phyloP scores from a whole-genome alignment of 2,113 vertebrate species.

The Corythaixoides concolor region DNA sequence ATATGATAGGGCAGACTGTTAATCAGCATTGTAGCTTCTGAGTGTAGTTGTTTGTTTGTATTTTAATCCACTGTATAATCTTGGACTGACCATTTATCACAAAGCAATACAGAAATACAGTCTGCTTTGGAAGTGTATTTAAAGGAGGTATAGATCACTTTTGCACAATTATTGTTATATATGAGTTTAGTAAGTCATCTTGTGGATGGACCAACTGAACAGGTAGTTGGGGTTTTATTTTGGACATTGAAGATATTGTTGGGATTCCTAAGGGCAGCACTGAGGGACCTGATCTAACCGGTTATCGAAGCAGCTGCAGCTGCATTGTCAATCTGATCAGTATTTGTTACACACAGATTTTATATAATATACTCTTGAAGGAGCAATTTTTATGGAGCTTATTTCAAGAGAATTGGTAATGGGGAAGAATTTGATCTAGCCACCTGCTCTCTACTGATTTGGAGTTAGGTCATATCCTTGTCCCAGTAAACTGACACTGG shows the following conservation, averaged over 20 bases:
- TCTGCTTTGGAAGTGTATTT: background rate
- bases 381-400: background rate
- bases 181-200: background rate
- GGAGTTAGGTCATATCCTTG: conserved; percentile 38
- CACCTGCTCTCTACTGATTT: conserved; percentile 19
- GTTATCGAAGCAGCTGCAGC: background rate
- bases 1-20: background rate
- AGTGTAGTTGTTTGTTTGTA: background rate
- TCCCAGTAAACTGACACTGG: conserved; percentile 41
- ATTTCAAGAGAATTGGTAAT: conserved; percentile 28
- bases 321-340: background rate
- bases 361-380: background rate
- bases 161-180: background rate
- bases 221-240: background rate
- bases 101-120: background rate
- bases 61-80: background rate
- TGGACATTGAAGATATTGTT: background rate
- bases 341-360: conserved; percentile 20
- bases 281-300: background rate
- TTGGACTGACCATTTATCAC: background rate
- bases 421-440: conserved; percentile 29
- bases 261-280: background rate
- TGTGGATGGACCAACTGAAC: background rate
- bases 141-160: background rate
- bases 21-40: background rate